Conservation (phyloP, 1,140 invertebrate species). For the Megalopta genalis region DNA sequence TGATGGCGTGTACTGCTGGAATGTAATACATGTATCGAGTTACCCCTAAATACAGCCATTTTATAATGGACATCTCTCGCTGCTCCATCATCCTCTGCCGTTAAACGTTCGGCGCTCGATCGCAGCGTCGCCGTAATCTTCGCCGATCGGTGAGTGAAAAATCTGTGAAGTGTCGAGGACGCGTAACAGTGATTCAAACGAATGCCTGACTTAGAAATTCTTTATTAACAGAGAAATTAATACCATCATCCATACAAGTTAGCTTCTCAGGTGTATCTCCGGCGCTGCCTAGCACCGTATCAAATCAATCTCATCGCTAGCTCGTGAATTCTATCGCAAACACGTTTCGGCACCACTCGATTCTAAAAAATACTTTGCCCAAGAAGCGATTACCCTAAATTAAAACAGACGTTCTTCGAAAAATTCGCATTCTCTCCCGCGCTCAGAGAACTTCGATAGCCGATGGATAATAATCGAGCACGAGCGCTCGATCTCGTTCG, state of each 20-base stretch:
- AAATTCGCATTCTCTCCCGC: conserved; percentile 24
- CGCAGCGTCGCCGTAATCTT: too few relatives aligned
- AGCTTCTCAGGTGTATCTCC: conserved; percentile 54
- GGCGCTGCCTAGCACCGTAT: conserved; percentile 15
- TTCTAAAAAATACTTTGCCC: conserved; percentile 36
- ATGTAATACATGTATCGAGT: conserved; percentile 79
- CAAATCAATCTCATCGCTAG: conserved; percentile 6
- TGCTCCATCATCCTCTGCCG: background rate
- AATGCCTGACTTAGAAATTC: conserved; percentile 70
- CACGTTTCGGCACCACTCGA: background rate
- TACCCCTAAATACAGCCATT: conserved; percentile 80
- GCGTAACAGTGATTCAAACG: background rate
- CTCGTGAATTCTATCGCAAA: background rate
- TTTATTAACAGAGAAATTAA: conserved; percentile 71
- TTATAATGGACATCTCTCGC: conserved; percentile 75
- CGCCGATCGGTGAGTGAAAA: too few relatives aligned
- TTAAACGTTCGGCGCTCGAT: too few relatives aligned
- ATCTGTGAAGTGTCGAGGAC: too few relatives aligned
- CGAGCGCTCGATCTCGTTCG: background rate
- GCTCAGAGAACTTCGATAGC: conserved; percentile 24
- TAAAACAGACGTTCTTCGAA: conserved; percentile 17
- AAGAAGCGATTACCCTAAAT: conserved; percentile 30
- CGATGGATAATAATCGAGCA: background rate
- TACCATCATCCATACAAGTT: conserved; percentile 67
- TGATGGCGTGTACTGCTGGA: conserved; percentile 74